A percentile compares a stretch with the other conserved stretches of the same genome.
These are phyloP conservation scores for Cantharis rustica DNA, from an alignment of 2,888 invertebrate genomes.

Conservation along the genomic window DNA sequence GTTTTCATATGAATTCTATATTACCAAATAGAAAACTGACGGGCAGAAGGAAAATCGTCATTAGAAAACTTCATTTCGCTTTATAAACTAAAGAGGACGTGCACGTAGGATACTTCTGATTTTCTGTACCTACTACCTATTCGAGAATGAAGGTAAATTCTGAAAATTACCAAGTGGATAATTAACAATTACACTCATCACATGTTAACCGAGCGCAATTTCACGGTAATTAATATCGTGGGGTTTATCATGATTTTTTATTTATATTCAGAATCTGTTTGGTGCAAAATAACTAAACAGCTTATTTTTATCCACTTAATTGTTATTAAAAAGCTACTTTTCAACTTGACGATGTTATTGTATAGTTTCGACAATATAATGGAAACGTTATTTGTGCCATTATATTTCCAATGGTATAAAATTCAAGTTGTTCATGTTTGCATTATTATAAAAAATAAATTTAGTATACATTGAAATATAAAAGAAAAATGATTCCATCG, in stretches of 20 bases:
- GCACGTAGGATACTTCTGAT: not conserved
- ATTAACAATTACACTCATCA: not conserved
- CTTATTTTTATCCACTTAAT: not conserved
- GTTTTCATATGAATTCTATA: not conserved
- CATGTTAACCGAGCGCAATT: not conserved
- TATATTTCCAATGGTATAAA: not conserved
- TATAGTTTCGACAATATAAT: not conserved
- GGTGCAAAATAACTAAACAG: not conserved
- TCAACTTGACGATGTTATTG: not conserved
- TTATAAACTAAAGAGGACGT: not conserved
- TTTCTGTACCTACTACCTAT: not conserved
- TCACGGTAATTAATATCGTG: not conserved
- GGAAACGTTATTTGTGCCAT: not conserved
- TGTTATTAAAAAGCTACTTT: not conserved
- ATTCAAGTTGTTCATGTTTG: not conserved
- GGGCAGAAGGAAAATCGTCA: not conserved
- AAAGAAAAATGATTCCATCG: not conserved
- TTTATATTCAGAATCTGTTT: not conserved
- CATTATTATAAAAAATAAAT: not conserved
- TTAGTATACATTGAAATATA: not conserved
- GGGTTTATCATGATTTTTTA: not conserved
- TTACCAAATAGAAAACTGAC: not conserved
- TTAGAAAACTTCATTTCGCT: not conserved
- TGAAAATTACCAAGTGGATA: not conserved
- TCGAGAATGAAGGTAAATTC: not conserved